Evolutionary conservation across 2,797 vertebrate species (phyloP).

Genomic region (Trachurus trachurus): DNA sequence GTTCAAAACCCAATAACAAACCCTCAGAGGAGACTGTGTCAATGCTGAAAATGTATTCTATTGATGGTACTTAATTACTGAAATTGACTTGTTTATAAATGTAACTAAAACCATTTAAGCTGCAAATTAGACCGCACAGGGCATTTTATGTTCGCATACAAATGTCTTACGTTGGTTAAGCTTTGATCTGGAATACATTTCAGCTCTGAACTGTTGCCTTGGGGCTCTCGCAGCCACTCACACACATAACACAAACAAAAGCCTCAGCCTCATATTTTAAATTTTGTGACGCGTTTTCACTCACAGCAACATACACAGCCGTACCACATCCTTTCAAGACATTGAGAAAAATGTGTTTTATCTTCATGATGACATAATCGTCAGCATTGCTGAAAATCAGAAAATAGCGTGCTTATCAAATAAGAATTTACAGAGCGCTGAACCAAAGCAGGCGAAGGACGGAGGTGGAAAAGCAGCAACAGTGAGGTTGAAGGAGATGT

Average conservation of each 20-base stretch:
- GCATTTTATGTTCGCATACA: conserved; percentile 63
- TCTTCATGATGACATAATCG: conserved; percentile 5
- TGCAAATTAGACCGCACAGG: conserved; percentile 64
- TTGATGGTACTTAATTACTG: conserved; percentile 87
- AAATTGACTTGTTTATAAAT: conserved; percentile 76
- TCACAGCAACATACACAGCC: neutral
- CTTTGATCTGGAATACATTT: conserved; percentile 79
- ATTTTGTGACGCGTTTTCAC: conserved; percentile 1
- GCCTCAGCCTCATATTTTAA: conserved; percentile 6
- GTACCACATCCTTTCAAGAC: neutral
- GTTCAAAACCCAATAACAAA: conserved; percentile 73
- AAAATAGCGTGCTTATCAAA: conserved; percentile 4
- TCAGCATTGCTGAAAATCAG: neutral
- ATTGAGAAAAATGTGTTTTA: neutral
- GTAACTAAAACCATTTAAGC: conserved; percentile 70
- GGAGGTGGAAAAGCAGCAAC: conserved; percentile 5
- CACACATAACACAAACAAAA: conserved; percentile 39
- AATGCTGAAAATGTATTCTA: conserved; percentile 88
- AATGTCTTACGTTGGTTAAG: conserved; percentile 66
- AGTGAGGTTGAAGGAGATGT: conserved; percentile 14
- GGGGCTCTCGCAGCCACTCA: conserved; percentile 36
- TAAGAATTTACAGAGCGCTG: conserved; percentile 1
- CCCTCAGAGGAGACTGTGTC: conserved; percentile 83
- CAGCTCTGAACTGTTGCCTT: conserved; percentile 70
- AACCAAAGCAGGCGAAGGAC: conserved; percentile 9